These are phyloP conservation scores for Ichneumoninae sp. DNA, from an alignment of 2,888 invertebrate genomes.

Conservation along the genomic window DNA sequence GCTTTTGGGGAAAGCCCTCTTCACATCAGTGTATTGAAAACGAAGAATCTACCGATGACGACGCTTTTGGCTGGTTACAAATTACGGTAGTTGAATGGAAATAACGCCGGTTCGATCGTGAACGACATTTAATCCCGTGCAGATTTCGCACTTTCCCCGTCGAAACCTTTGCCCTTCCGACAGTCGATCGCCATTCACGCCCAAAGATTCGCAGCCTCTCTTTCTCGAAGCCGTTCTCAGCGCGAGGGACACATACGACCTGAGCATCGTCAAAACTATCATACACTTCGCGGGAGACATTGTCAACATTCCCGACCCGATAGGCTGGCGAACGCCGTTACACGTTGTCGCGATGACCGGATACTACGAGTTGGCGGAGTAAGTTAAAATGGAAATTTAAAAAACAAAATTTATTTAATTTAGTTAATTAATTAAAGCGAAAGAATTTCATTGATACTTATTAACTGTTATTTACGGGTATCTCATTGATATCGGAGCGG, in stretches of 20 bases:
- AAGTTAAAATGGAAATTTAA: neutral
- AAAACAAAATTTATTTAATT: too few species aligned
- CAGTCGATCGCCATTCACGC: conserved; percentile 40
- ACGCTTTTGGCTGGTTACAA: conserved; percentile 57
- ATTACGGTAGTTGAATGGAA: conserved; percentile 24
- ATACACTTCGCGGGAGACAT: conserved; percentile 51
- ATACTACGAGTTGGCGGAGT: conserved; percentile 62
- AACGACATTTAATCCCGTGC: conserved; percentile 1
- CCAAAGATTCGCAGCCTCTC: conserved; percentile 58
- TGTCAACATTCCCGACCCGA: conserved; percentile 63
- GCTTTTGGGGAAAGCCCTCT: conserved; percentile 67
- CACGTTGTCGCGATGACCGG: conserved; percentile 68
- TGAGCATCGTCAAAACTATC: conserved; percentile 53
- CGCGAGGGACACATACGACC: conserved; percentile 53
- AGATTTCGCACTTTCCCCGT: neutral
- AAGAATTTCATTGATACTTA: neutral
- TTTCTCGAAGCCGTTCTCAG: conserved; percentile 53
- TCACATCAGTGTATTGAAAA: conserved; percentile 66
- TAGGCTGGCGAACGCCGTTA: conserved; percentile 64
- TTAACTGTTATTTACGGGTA: conserved; percentile 38
- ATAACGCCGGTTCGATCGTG: conserved; percentile 13
- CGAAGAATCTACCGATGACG: conserved; percentile 64
- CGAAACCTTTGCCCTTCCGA: conserved; percentile 34
- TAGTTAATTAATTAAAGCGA: neutral
- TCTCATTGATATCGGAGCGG: conserved; percentile 64